Base-by-base conservation (phyloP, 92 coral and sea anemone species). In the Siderastrea radians region DNA sequence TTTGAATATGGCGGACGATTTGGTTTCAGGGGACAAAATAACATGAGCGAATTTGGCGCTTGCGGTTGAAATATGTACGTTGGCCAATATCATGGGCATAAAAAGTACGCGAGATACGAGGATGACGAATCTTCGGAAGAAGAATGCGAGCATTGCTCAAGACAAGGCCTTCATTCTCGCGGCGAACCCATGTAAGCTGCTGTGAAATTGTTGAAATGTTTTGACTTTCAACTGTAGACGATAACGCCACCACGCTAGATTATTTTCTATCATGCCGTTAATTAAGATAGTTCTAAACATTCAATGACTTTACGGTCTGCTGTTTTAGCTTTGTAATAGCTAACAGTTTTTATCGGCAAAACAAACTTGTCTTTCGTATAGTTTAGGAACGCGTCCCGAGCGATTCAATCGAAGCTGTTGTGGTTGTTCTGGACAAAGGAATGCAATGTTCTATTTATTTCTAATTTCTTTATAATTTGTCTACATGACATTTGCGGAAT, bases 21-120 rank as follows among this genome's bases (percentile, higher is more conserved):
- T 77, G 83, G 62, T 77, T 77, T 19, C 68, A 48, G 49, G 71
- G 75, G 26, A 65, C 59, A 67, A 83, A 68, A 68, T 80, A 85
- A 85, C 83, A 93, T 93, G 94, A 91, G 69, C 72, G 98, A 95
- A 89, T 93, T 93, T 66, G 91, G 88, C 72, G 75, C 77, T 75
- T 82, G 87, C 78, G 90, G 67, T 79, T 86, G 84, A 93, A 90
- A 87, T 88, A 95, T 95, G 98, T 89, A 89, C 93, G 95, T 86
- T 85, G 93, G 96, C 51, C 92, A 89, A 81, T 84, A 95, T 89
- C 66, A 95, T 93, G 94, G 86, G 78, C 38, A 26, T 0, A 26
- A 26, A 26, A 26, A 26, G 38, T 87, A 93, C 75, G 79, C 91
- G 49, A 86, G 89, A 83, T 91, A 93, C 64, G 94, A 95, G 61